A percentile compares a stretch with the other conserved stretches of the same genome.
Conservation (phyloP, 2,888 invertebrate genomes). For the Anticlea derivata region DNA sequence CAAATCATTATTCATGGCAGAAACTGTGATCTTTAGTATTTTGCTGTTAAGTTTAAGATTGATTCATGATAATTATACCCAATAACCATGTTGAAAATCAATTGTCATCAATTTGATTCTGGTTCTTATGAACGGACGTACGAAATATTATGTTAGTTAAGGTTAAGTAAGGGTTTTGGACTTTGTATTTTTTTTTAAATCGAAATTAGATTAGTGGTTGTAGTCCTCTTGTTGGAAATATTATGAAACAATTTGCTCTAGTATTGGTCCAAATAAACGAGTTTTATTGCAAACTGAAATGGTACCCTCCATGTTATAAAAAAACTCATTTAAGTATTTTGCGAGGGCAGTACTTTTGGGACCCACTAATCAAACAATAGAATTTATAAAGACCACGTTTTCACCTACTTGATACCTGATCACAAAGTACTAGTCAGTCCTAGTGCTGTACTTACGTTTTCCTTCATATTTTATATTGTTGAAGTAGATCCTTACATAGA, state of each 20-base stretch:
- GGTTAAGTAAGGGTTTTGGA: slow-evolving; percentile 9
- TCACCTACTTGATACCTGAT: slow-evolving; percentile 31
- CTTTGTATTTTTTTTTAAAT: slow-evolving; percentile 16
- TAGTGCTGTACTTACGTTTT: slow-evolving; percentile 48
- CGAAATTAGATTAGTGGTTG: slow-evolving; percentile 9
- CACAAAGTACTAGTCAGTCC: slow-evolving; percentile 56
- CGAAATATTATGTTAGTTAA: slow-evolving; percentile 19
- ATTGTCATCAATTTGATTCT: slow-evolving; percentile 15
- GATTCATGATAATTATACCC: slow-evolving; percentile 29
- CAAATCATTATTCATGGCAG: slow-evolving; percentile 53
- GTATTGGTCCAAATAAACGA: slow-evolving; percentile 23
- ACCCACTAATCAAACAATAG: slow-evolving; percentile 31
- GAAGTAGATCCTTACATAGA: slow-evolving; percentile 27
- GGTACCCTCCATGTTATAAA: slow-evolving; percentile 42
- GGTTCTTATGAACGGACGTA: no score
- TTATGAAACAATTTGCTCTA: not conserved
- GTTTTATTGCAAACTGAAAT: slow-evolving; percentile 46
- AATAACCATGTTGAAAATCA: slow-evolving; percentile 22
- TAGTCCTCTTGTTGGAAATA: not conserved
- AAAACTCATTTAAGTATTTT: slow-evolving; percentile 45
- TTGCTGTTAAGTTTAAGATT: slow-evolving; percentile 55
- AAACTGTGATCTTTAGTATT: slow-evolving; percentile 66
- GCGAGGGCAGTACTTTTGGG: slow-evolving; percentile 52
- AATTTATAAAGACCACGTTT: slow-evolving; percentile 27
- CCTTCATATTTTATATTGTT: slow-evolving; percentile 46